These are phyloP conservation scores for Gisinianus flammeolus DNA, from an alignment of 2,888 invertebrate genomes.

Conservation along the genomic window DNA sequence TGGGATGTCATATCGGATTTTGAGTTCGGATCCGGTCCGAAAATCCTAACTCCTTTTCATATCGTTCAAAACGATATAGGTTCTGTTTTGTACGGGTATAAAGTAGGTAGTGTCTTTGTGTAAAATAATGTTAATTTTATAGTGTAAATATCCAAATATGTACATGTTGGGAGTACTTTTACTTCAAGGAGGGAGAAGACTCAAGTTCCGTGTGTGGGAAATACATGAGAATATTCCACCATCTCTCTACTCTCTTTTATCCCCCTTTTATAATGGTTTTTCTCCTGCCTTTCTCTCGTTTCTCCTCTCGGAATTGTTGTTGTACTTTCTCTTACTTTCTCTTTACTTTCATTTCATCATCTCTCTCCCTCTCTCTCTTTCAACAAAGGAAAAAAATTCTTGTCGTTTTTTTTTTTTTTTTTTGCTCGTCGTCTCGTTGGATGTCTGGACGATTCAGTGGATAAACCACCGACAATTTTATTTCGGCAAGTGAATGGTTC, in stretches of 20 bases:
- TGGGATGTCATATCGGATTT: no score
- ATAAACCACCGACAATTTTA: slow-evolving; percentile 82
- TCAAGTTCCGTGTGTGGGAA: background rate
- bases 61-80: no score
- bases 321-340: background rate
- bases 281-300: background rate
- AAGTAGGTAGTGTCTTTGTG: no score
- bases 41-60: no score
- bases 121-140: no score
- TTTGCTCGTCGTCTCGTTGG: background rate
- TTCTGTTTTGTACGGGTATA: no score
- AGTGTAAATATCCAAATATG: background rate
- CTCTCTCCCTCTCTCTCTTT: no score
- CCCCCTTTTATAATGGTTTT: background rate
- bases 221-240: background rate
- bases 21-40: no score
- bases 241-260: background rate
- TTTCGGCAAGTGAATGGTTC: slow-evolving; percentile 82
- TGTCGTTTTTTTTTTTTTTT: no score
- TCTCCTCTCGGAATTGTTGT: background rate
- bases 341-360: background rate
- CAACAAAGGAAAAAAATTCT: no score
- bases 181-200: background rate
- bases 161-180: background rate
- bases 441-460: slow-evolving; percentile 74